These are phyloP conservation scores for Odontamblyopus rebecca DNA, from an alignment of 2,797 vertebrate genomes.

Conservation along the genomic window DNA sequence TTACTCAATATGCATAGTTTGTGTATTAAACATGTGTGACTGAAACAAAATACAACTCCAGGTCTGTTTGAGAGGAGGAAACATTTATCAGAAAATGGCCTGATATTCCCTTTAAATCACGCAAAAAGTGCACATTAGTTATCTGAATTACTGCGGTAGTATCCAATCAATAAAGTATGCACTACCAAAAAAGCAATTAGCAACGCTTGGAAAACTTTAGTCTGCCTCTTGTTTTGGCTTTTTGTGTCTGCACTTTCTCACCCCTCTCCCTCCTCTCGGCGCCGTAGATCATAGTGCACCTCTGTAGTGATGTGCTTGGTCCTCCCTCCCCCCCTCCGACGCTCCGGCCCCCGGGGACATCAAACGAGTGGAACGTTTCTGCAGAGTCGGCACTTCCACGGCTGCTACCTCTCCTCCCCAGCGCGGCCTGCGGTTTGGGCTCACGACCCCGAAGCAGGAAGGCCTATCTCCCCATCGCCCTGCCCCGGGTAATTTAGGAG, in stretches of 20 bases:
- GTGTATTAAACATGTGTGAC: no score
- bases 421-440: conserved; percentile 43
- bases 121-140: no score
- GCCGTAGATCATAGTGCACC: conserved; percentile 48
- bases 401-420: conserved; percentile 19
- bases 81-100: no score
- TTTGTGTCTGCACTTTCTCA: conserved; percentile 32
- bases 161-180: no score
- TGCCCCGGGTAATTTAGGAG: conserved; percentile 65
- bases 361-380: conserved; percentile 45
- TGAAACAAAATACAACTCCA: no score
- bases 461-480: conserved; percentile 54
- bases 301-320: conserved; percentile 53
- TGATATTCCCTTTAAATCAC: no score
- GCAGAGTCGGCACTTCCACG: conserved; percentile 32
- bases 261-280: conserved; percentile 24
- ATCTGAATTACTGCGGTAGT: no score
- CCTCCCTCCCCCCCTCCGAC: conserved; percentile 29
- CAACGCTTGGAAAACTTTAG: background rate
- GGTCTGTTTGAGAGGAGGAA: no score
- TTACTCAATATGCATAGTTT: no score
- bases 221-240: conserved; percentile 22
- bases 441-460: conserved; percentile 50
- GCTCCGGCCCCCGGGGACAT: conserved; percentile 47
- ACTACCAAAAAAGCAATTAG: no score